Base-by-base conservation (phyloP, 2,797 vertebrate genomes). In the Rhabdophis nuchalis region DNA sequence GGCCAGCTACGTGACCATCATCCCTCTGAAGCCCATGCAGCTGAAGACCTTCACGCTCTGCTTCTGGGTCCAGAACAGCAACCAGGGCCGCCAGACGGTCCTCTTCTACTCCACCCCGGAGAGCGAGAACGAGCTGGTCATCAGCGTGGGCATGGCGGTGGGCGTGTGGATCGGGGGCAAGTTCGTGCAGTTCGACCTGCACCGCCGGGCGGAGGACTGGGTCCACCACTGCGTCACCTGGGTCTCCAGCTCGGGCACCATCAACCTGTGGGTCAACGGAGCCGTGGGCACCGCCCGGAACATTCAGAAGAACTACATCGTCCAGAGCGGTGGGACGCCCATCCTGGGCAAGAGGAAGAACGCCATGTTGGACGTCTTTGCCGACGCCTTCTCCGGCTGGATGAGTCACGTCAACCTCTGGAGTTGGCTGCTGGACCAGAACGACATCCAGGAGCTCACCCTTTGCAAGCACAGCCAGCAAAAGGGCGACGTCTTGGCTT, bases 221-320 rank as follows among this genome's bases (percentile, higher is more conserved):
- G 96, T 96, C 72, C 98, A 98, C 96, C 98, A 97, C 95, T 98
- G 98, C 72, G 0, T 98, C 61, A 97, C 97, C 0, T 99, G 98
- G 98, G 94, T 92, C 0, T 97, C 97, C 56, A 68, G 13, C 27
- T 16, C 58, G 0, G 96, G 96, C 9, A 3, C 0, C 72, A 95
- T 93, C 1, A n/a, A 94, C 18, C 93, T 98, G n/a, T 98, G 97
- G 98, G 97, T 98, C 50, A 98, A 98, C 0, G 98, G 98, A 1
- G 95, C 86, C 0, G 82, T 85, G 1, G 97, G 98, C 5, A 95
- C 93, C 61, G 97, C 96, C 53, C 95, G 95, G 85, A 96, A 97
- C 72, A 58, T 98, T 61, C 97, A 91, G 90, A 94, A 92, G 0
- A 97, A 97, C 0, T 98, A 98, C 1, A 92, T 85, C 0, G 90